These are phyloP conservation scores for Papilio demoleus DNA, from an alignment of 2,888 invertebrate genomes.

Conservation along the genomic window DNA sequence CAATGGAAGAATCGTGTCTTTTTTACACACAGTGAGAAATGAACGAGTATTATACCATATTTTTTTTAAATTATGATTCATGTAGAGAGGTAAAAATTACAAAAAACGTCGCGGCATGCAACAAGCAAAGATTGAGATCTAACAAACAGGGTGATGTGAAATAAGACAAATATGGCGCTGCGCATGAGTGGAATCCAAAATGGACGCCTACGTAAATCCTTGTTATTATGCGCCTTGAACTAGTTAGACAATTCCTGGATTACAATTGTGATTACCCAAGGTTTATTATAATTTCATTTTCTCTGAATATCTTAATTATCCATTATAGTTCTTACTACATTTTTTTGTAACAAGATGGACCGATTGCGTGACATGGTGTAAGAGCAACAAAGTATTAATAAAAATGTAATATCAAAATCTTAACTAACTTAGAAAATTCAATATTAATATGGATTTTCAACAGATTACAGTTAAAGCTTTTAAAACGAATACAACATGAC, in stretches of 20 bases:
- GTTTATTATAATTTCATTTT: neutral
- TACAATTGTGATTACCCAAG: constrained; percentile 39
- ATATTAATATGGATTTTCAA: neutral
- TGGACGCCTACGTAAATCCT: constrained; percentile 55
- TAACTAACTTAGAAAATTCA: neutral
- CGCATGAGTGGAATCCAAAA: constrained; percentile 73
- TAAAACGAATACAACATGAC: too few species aligned
- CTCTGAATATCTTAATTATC: neutral
- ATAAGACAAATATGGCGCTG: constrained; percentile 77
- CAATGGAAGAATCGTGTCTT: constrained; percentile 27
- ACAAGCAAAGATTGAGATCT: constrained; percentile 78
- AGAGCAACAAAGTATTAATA: neutral
- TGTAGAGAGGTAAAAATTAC: constrained; percentile 47
- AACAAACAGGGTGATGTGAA: constrained; percentile 72
- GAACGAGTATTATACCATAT: constrained; percentile 39
- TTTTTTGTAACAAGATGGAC: neutral
- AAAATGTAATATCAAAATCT: neutral
- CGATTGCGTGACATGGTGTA: neutral
- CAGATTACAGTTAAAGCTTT: too few species aligned
- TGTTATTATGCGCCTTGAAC: constrained; percentile 54
- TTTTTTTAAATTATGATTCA: constrained; percentile 41
- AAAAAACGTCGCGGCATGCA: constrained; percentile 64
- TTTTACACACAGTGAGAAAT: neutral
- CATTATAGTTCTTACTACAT: neutral
- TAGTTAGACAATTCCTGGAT: constrained; percentile 50